Evolutionary conservation across 2,797 vertebrate species (phyloP), one percentile per base, ranked within the genome.

Genomic region (Chanos chanos): DNA sequence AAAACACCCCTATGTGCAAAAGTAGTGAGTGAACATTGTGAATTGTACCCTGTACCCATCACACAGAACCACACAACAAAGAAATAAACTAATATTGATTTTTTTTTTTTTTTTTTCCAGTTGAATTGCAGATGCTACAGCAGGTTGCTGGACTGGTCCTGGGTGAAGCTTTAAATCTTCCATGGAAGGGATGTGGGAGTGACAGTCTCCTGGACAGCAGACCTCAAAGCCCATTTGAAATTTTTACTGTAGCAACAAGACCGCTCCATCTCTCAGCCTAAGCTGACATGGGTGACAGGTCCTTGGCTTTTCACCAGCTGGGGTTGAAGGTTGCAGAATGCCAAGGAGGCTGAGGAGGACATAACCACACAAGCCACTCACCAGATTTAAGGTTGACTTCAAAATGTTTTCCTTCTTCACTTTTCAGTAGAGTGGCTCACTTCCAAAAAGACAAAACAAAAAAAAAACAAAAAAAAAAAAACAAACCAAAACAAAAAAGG

Each of bases 191-290:
- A 72, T 78, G 74, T 79, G 71, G 71, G 70, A 82, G 82, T 83
- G n/a, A n/a, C 85, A 77, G 75, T 75, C 77, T 83, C 78, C 85
- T 79, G 74, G 81, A 75, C 64, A 73, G 66, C 71, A 73, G 80
- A 73, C 77, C 78, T 70, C 72, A 81, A 82, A 84, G 75, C 79
- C 75, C 81, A 82, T 85, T 84, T 77, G 56, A 59, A 86, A 80
- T 85, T 87, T 79, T 83, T 78, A 69, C 72, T 24, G 57, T 74
- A 74, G 79, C 86, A 84, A 83, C 84, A 83, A 60, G 70, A 72
- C 74, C 71, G 68, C 61, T 76, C 77, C 78, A 78, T 70, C 69
- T 76, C 77, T 79, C 64, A 59, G 68, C 65, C 71, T 61, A 31
- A 54, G 63, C 67, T 81, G 78, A 86, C 81, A 86, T 63, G 49